Conservation (phyloP, 2,113 vertebrate species). For the Chiloscyllium plagiosum region DNA sequence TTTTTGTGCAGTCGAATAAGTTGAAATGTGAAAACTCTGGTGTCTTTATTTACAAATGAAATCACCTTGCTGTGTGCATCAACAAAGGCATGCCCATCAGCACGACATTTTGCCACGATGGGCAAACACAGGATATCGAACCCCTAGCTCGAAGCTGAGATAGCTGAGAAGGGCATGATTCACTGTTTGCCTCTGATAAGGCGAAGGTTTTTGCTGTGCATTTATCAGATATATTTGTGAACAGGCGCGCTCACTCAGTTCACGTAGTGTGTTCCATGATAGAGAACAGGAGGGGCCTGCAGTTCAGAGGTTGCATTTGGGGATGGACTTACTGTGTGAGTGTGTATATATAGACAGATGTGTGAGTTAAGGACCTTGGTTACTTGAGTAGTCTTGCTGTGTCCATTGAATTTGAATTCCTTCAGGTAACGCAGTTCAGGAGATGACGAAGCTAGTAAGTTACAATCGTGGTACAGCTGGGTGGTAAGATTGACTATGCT, state of each 20-base stretch:
- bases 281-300: no score
- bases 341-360: not conserved
- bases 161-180: not conserved
- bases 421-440: not conserved
- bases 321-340: not conserved
- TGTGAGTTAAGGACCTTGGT: no score
- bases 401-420: no score
- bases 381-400: not conserved
- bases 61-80: not conserved
- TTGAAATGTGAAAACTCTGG: not conserved
- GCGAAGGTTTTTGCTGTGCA: not conserved
- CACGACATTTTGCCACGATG: not conserved
- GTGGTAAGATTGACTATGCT: not conserved
- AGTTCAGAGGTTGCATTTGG: not conserved
- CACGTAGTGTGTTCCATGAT: not conserved
- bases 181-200: slow-evolving; percentile 6
- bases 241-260: not conserved
- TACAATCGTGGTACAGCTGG: not conserved
- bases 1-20: not conserved
- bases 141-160: not conserved
- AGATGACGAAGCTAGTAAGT: not conserved
- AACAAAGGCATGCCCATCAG: no score
- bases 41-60: not conserved
- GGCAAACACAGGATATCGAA: not conserved
- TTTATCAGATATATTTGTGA: not conserved